phyloP scores from a whole-genome alignment of 2,797 vertebrate species.

The Heliangelus exortis region DNA sequence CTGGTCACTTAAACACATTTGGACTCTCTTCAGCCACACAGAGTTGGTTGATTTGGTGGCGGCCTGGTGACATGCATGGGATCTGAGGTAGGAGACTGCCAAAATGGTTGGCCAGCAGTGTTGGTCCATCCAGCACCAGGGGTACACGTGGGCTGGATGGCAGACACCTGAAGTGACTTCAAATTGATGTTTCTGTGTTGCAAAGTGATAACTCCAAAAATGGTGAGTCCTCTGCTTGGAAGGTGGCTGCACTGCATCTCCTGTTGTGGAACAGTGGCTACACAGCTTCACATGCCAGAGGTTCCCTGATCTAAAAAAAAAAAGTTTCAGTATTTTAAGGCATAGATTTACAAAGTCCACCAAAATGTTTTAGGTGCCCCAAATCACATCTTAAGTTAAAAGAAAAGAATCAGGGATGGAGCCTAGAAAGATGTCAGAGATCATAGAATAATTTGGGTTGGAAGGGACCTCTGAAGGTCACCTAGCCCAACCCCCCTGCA shows the following conservation, averaged over 20 bases:
- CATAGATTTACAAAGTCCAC: neutral
- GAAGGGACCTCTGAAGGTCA: too few species aligned
- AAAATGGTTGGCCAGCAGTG: neutral
- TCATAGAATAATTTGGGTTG: too few species aligned
- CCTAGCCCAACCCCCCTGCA: too few species aligned
- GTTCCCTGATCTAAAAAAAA: neutral
- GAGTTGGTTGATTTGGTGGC: neutral
- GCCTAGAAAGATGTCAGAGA: neutral
- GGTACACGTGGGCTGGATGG: neutral
- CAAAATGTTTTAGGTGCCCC: neutral
- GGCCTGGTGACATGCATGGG: accelerated
- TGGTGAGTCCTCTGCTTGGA: neutral
- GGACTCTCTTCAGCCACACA: neutral
- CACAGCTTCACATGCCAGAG: accelerated
- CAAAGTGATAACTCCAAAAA: neutral
- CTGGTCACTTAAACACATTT: neutral
- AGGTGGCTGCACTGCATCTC: neutral
- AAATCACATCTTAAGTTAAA: neutral
- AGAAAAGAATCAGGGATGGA: neutral
- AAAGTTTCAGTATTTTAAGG: neutral
- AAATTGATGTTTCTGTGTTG: accelerated
- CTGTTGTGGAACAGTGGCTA: neutral
- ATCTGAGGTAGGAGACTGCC: neutral
- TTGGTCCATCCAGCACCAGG: neutral
- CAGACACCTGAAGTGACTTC: neutral